Conservation (phyloP, 1,140 invertebrate genomes). For the Zaprionus lachaisei region DNA sequence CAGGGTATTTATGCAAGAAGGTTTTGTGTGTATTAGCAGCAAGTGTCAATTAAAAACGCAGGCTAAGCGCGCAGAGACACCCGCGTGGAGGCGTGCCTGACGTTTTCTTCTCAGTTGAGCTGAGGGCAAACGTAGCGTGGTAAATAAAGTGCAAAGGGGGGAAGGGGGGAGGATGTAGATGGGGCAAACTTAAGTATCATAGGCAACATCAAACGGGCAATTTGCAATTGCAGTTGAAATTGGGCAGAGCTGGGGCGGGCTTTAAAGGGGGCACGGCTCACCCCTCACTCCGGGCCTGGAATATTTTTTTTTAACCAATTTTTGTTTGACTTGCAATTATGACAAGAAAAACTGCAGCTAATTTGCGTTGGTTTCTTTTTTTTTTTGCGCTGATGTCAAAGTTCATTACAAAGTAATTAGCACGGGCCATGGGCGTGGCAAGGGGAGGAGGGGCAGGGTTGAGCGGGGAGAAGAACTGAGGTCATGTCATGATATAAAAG, state of each 20-base stretch:
- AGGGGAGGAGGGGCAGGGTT: conserved; percentile 14
- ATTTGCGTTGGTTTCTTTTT: background rate
- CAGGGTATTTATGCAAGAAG: background rate
- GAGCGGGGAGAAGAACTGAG: background rate
- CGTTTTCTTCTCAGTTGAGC: conserved; percentile 66
- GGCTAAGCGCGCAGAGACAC: conserved; percentile 8
- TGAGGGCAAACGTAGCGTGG: conserved; percentile 71
- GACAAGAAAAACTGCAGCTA: conserved; percentile 36
- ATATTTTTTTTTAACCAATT: background rate
- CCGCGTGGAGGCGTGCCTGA: conserved; percentile 4
- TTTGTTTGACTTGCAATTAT: conserved; percentile 55
- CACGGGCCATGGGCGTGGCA: conserved; percentile 2
- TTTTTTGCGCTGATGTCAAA: conserved; percentile 61
- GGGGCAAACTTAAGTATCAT: background rate
- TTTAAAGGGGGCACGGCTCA: no score
- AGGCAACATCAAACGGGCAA: conserved; percentile 23
- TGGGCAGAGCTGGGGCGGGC: background rate
- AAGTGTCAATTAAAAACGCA: conserved; percentile 79
- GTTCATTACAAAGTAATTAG: conserved; percentile 83
- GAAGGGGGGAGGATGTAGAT: background rate
- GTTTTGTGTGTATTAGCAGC: conserved; percentile 55
- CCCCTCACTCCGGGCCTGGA: no score
- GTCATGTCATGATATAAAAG: conserved; percentile 23
- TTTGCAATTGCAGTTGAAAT: conserved; percentile 29
- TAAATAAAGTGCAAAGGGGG: conserved; percentile 48